Evolutionary conservation across 2,888 invertebrate genomes (phyloP).

Genomic region (Microctonus hyperodae): DNA sequence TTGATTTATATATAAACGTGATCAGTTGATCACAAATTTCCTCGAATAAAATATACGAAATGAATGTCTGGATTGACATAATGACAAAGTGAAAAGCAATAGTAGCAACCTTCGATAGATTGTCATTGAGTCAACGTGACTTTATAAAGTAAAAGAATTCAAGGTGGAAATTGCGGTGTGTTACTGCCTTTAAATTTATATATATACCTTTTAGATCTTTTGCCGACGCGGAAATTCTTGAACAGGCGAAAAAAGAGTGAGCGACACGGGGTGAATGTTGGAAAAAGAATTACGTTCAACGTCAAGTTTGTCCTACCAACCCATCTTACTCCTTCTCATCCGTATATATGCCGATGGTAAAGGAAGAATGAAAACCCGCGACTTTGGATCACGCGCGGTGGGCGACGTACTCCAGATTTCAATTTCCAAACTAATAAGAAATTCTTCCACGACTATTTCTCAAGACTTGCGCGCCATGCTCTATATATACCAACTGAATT

Average conservation of each 20-base stretch:
- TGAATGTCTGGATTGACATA: neutral
- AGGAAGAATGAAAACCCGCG: conserved; percentile 10
- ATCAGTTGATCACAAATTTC: neutral
- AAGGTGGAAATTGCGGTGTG: conserved; percentile 7
- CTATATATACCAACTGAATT: conserved; percentile 41
- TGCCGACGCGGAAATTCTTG: conserved; percentile 7
- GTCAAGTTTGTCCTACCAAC: conserved; percentile 13
- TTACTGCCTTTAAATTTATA: conserved; percentile 13
- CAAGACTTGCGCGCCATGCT: conserved; percentile 35
- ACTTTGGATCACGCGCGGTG: conserved; percentile 15
- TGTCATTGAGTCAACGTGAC: neutral
- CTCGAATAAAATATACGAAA: neutral
- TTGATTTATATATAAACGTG: neutral
- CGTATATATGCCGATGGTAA: conserved; percentile 21
- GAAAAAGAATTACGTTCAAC: conserved; percentile 25
- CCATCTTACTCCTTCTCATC: conserved; percentile 1
- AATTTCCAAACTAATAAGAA: conserved; percentile 58
- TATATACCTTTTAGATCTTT: conserved; percentile 6
- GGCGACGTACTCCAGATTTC: conserved; percentile 42
- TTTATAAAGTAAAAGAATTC: conserved; percentile 10
- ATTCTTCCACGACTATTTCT: conserved; percentile 51
- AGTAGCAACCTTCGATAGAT: conserved; percentile 8
- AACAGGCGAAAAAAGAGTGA: conserved; percentile 4
- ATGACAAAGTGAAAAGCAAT: conserved; percentile 7
- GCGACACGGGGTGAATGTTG: neutral